Base-by-base conservation (phyloP, 2,113 vertebrate species). In the Myanophis thanlyinensis region DNA sequence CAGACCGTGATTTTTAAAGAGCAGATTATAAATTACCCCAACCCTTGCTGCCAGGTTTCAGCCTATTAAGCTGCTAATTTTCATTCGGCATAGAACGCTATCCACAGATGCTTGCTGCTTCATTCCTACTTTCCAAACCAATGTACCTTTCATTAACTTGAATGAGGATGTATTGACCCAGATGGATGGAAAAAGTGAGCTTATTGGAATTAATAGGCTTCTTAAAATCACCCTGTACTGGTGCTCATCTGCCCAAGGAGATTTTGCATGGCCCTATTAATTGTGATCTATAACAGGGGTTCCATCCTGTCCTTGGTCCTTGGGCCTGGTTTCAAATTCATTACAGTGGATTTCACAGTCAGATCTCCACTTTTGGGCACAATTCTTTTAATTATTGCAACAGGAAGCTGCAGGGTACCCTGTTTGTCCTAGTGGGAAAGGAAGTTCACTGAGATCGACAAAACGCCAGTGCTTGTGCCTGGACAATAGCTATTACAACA, bases 101-200 rank as follows among this genome's bases (percentile, higher is more conserved):
- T 62, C 40, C 40, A 89, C n/a, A 30, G 30, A 49, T 93, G 91
- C 95, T 93, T 92, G 84, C 85, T 89, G 51, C 49, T 95, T 88
- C 0, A 0, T 91, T 94, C 92, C 93, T 93, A 84, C 59, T 4
- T 90, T 93, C 95, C 90, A 92, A 73, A 40, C 91, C 73, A 25
- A 92, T 73, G 84, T 49, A 80, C 91, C 93, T 92, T 85, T 92
- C 93, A 84, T 96, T 91, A 92, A 67, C 86, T 89, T 67, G 93
- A 94, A 95, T 91, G 87, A 94, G 94, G 95, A 96, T 94, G 0
- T 91, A 96, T 93, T 22, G 88, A 93, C 88, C 87, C 51, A 85
- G 62, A 80, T 67, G 40, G 92, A 89, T 91, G 88, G 94, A 93
- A 67, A 40, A 27, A 85, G 46, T 48, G 53, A 73, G n/a, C n/a